phyloP scores from a whole-genome alignment of 2,797 vertebrate species.

The Ibycter americanus region DNA sequence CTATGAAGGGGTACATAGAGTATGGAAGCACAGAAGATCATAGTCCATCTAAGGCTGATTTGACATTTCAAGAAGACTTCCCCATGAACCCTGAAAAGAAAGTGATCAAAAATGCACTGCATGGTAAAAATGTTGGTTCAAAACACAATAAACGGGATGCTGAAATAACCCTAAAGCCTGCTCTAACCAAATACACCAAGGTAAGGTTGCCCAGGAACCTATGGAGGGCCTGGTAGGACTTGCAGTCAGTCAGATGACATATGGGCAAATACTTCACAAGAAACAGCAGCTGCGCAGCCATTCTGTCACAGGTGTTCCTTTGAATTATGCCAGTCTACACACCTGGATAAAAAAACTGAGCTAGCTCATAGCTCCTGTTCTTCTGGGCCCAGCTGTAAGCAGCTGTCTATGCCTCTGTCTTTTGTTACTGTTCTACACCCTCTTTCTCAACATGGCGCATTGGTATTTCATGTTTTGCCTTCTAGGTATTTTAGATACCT shows the following conservation, averaged over 20 bases:
- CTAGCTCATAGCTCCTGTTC: neutral
- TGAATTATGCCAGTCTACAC: neutral
- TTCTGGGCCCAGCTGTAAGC: neutral
- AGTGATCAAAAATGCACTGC: neutral
- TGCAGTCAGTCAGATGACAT: neutral
- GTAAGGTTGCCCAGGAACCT: neutral
- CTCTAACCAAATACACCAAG: neutral
- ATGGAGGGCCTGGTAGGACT: neutral
- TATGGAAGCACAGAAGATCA: neutral
- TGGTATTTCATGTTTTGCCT: neutral
- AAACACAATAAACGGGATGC: neutral
- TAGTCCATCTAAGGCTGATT: neutral
- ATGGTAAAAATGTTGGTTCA: neutral
- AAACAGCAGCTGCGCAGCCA: neutral
- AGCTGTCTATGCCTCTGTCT: neutral
- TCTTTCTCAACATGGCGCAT: neutral
- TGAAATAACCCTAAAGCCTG: neutral
- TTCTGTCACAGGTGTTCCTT: neutral
- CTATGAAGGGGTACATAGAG: rapidly evolving
- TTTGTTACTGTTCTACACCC: rapidly evolving
- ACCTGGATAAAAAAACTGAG: neutral
- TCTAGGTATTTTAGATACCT: neutral
- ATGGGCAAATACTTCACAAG: neutral
- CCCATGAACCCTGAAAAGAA: neutral
- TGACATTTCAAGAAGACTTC: neutral